Conservation (phyloP, 2,113 vertebrate species). For the Dicerorhinus sumatrensis region DNA sequence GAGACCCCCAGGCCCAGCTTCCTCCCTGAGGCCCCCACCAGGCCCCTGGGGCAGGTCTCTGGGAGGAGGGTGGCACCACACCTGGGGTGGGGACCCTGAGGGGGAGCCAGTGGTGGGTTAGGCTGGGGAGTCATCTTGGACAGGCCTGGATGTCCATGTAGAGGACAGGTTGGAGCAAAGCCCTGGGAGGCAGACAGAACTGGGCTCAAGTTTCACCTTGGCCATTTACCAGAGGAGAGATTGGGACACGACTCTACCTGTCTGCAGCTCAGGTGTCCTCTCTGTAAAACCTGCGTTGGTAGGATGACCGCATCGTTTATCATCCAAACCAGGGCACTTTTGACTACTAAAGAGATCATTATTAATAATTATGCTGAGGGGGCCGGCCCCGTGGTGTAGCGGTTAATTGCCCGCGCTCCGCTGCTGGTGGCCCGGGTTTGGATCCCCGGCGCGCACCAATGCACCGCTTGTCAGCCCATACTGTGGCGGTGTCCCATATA, state of each 20-base stretch:
- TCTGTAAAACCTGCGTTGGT: not conserved
- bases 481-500: too few species aligned
- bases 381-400: too few species aligned
- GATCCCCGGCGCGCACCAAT: too few species aligned
- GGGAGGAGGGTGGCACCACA: not conserved
- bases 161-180: not conserved
- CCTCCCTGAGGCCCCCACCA: not conserved
- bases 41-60: not conserved
- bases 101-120: not conserved
- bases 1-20: not conserved
- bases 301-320: not conserved
- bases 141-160: fast-evolving
- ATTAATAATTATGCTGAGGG: not conserved
- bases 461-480: too few species aligned
- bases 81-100: not conserved
- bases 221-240: not conserved
- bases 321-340: not conserved
- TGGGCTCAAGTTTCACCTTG: not conserved
- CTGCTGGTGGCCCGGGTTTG: too few species aligned
- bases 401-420: too few species aligned
- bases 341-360: not conserved
- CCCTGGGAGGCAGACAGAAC: not conserved
- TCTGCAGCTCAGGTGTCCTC: not conserved
- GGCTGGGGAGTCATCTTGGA: not conserved
- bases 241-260: not conserved